Percentiles rank a stretch among this genome's conserved stretches.
These are phyloP conservation scores for Pemphredon lugubris DNA, from an alignment of 2,888 invertebrate genomes.

Conservation along the genomic window DNA sequence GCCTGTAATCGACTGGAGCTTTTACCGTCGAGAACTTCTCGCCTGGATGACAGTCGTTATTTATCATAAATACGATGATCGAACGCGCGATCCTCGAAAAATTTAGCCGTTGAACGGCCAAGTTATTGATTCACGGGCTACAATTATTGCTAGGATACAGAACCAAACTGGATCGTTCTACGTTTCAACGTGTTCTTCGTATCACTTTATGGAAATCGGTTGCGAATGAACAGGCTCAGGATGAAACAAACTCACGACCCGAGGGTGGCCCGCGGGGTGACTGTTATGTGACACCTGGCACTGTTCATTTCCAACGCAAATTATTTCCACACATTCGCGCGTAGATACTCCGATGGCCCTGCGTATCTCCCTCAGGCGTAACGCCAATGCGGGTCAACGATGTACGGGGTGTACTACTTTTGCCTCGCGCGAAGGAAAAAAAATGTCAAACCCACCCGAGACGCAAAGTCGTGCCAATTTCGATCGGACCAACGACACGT, in stretches of 20 bases:
- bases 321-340: constrained; percentile 61
- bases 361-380: not conserved
- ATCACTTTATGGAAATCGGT: constrained; percentile 50
- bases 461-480: too few relatives aligned
- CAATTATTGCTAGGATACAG: too few relatives aligned
- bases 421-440: too few relatives aligned
- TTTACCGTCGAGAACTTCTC: too few relatives aligned
- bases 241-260: constrained; percentile 53
- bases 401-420: not conserved
- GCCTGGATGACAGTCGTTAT: too few relatives aligned
- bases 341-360: constrained; percentile 35
- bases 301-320: constrained; percentile 74
- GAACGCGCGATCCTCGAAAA: too few relatives aligned
- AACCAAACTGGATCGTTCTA: constrained; percentile 81
- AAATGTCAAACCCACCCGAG: too few relatives aligned
- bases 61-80: too few relatives aligned
- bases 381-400: constrained; percentile 13
- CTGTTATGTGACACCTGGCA: constrained; percentile 50
- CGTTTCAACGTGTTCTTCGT: constrained; percentile 2
- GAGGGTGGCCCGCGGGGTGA: constrained; percentile 21
- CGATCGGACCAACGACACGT: too few relatives aligned
- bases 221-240: constrained; percentile 36
- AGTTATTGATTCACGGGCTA: too few relatives aligned
- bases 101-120: too few relatives aligned
- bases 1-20: too few relatives aligned